Base-by-base conservation (phyloP, 2,797 vertebrate genomes). In the Molossus molossus region DNA sequence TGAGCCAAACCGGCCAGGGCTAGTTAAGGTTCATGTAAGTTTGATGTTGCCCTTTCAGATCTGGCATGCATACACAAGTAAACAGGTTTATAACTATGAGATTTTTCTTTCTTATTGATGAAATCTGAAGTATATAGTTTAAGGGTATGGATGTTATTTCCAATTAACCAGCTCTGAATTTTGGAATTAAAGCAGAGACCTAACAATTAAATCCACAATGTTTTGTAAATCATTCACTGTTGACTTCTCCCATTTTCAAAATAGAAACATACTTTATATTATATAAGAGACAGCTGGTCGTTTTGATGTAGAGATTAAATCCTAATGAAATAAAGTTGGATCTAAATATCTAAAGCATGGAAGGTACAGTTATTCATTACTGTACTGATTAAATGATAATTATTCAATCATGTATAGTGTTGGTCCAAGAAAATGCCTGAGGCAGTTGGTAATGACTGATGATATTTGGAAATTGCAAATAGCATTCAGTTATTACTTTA, bases 301-400 rank as follows among this genome's bases (percentile, higher is more conserved):
- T 98, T 98, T 98, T 98, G 98, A 98, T 98, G 98, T 98, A 97
- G 97, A 96, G 98, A 98, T 98, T 98, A 98, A 98, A 89, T 0
- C 0, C 14, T 98, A 98, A 98, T 98, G 98, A 98, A 98, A 98
- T 98, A 98, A 98, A 98, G 93, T 98, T 97, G 97, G 88, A 96
- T 98, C 90, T 98, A 98, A 98, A 97, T 98, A 97, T 73, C 91
- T 90, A 96, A 95, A 97, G 95, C 81, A 94, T 98, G 96, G 45
- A 97, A 98, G 86, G 91, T 97, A 55, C 87, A 93, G 48, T 89
- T 95, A 97, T 98, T 98, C 97, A 95, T 98, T 97, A 96, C 73
- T 91, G 94, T 97, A 70, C 95, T 96, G 96, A 96, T 98, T 98
- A 98, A 96, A 96, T 94, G 96, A 91, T 96, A 97, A 98, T 98